Percentiles rank a stretch among this genome's conserved stretches.
Evolutionary conservation across 2,888 invertebrate genomes (phyloP).

Genomic region (Taphrorychus bicolor): DNA sequence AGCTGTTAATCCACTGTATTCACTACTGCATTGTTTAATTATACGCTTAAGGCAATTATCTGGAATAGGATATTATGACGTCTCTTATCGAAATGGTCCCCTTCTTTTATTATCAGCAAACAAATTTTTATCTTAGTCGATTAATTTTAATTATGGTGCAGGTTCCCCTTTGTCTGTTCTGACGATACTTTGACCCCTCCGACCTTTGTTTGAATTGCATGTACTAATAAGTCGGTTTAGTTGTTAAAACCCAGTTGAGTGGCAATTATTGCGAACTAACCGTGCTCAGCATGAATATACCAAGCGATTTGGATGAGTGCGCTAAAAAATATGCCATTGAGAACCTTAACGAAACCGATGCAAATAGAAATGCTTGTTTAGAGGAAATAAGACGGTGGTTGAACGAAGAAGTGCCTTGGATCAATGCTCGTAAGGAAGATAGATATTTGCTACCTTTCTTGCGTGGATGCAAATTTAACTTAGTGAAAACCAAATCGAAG

Average conservation of each 20-base stretch:
- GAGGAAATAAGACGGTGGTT: conserved; percentile 58
- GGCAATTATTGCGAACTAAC: too few species aligned
- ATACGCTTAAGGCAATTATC: too few species aligned
- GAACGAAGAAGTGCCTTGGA: conserved; percentile 56
- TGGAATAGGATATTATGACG: too few species aligned
- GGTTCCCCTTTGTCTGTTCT: background rate
- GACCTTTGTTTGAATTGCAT: background rate
- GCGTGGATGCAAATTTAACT: conserved; percentile 68
- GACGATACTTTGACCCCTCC: background rate
- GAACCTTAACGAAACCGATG: conserved; percentile 53
- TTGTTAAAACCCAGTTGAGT: background rate
- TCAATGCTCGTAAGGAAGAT: conserved; percentile 61
- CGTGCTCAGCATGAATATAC: background rate
- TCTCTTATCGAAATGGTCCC: too few species aligned
- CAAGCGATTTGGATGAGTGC: conserved; percentile 40
- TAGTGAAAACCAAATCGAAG: conserved; percentile 66
- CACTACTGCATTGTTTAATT: too few species aligned
- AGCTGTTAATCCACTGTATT: too few species aligned
- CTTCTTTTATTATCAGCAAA: background rate
- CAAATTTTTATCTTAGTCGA: background rate
- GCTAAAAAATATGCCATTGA: conserved; percentile 48
- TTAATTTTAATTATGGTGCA: background rate
- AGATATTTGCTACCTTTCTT: conserved; percentile 66
- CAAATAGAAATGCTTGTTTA: conserved; percentile 42
- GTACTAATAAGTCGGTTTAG: background rate